phyloP scores from a whole-genome alignment of 2,113 vertebrate genomes.

The Spea bombifrons region DNA sequence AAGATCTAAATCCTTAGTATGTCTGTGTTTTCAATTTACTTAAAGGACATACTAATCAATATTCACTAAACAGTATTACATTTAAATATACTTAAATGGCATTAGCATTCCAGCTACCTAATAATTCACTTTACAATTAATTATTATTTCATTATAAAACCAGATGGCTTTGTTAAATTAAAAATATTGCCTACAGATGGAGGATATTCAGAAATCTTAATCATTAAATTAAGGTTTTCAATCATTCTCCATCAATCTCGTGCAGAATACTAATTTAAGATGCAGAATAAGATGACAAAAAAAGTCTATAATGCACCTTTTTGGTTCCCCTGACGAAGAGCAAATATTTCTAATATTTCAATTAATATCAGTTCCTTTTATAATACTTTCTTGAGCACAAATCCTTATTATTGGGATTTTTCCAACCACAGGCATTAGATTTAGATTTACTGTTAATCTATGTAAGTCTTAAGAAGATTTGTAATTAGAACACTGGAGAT shows the following conservation, averaged over 20 bases:
- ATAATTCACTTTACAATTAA: neutral
- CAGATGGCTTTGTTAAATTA: neutral
- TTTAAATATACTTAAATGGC: neutral
- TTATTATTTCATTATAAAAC: neutral
- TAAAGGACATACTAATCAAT: too few relatives aligned
- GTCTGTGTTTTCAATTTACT: too few relatives aligned
- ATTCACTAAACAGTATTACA: too few relatives aligned
- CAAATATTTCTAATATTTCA: too few relatives aligned
- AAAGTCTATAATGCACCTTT: neutral
- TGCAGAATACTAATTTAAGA: neutral
- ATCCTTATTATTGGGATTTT: neutral
- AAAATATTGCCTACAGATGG: neutral
- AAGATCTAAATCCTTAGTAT: too few relatives aligned
- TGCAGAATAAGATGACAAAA: neutral
- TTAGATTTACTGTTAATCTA: conserved; percentile 2
- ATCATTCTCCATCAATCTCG: neutral
- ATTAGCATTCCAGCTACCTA: neutral
- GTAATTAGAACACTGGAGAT: neutral
- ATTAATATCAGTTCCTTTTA: too few relatives aligned
- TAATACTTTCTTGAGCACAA: too few relatives aligned
- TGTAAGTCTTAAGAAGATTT: neutral
- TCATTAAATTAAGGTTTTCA: neutral
- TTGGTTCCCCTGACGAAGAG: too few relatives aligned
- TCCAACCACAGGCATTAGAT: neutral
- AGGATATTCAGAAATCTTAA: neutral